A percentile compares a stretch with the other conserved stretches of the same genome.
Conservation (phyloP, 2,113 vertebrate genomes). For the Heteronetta atricapilla region DNA sequence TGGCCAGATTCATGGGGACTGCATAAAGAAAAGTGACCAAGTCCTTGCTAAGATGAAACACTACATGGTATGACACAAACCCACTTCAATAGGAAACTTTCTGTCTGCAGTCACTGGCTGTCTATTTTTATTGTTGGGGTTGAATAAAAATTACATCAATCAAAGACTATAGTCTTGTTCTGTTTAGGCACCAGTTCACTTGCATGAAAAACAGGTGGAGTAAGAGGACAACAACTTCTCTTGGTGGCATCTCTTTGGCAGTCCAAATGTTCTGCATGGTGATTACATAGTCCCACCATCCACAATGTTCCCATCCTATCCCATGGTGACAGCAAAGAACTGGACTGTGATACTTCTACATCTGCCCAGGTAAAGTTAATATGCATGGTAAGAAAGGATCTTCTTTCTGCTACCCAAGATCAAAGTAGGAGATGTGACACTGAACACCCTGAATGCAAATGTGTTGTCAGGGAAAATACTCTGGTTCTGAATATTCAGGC, state of each 20-base stretch:
- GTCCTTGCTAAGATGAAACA: neutral
- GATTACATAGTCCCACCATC: neutral
- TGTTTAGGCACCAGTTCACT: neutral
- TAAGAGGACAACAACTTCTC: neutral
- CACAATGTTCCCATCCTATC: neutral
- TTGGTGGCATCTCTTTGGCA: neutral
- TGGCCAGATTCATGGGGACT: neutral
- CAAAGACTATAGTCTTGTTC: neutral
- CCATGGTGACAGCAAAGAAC: neutral
- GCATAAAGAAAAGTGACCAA: neutral
- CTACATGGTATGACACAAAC: neutral
- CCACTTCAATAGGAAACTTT: neutral
- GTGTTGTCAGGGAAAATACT: neutral
- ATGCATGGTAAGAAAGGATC: neutral
- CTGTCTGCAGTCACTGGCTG: neutral
- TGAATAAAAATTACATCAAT: neutral
- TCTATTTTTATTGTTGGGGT: neutral
- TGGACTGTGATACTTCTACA: neutral
- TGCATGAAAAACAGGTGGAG: rapidly evolving
- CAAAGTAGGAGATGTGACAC: neutral
- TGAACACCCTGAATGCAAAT: neutral
- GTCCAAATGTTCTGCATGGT: neutral
- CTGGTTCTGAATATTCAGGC: neutral
- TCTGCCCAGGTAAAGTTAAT: neutral
- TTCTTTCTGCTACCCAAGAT: neutral